Evolutionary conservation across 2,113 vertebrate genomes (phyloP).

Genomic region (Burhinus bistriatus): DNA sequence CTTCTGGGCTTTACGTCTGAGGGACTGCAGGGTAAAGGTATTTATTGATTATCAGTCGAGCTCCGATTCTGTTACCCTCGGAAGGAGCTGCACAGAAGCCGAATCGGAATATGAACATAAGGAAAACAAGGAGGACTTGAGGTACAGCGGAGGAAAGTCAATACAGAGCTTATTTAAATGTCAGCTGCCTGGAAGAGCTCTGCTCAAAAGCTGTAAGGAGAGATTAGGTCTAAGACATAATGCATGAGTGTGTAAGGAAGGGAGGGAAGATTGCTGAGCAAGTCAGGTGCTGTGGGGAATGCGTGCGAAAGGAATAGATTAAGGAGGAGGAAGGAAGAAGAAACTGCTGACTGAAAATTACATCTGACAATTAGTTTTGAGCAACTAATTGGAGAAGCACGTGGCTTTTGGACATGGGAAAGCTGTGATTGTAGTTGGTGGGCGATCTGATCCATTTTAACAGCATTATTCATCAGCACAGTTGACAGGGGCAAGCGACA

Average conservation of each 20-base stretch:
- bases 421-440: background rate
- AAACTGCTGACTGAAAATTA: conserved; percentile 19
- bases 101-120: conserved; percentile 27
- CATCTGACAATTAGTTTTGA: conserved; percentile 46
- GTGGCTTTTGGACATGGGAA: conserved; percentile 29
- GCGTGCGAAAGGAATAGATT: background rate
- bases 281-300: conserved; percentile 1
- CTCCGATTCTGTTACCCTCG: background rate
- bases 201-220: conserved; percentile 13
- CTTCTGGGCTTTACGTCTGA: background rate
- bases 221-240: conserved; percentile 26
- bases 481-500: background rate
- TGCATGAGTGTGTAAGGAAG: background rate
- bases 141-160: conserved; percentile 45
- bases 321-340: background rate
- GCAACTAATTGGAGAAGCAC: conserved; percentile 1
- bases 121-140: conserved; percentile 48
- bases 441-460: background rate
- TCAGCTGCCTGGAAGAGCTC: conserved; percentile 57
- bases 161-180: conserved; percentile 66
- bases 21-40: background rate
- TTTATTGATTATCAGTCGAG: conserved; percentile 27
- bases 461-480: background rate
- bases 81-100: conserved; percentile 15
- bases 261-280: conserved; percentile 21